These are phyloP conservation scores for Microtus oregoni DNA, from an alignment of 2,113 vertebrate species.

Conservation along the genomic window DNA sequence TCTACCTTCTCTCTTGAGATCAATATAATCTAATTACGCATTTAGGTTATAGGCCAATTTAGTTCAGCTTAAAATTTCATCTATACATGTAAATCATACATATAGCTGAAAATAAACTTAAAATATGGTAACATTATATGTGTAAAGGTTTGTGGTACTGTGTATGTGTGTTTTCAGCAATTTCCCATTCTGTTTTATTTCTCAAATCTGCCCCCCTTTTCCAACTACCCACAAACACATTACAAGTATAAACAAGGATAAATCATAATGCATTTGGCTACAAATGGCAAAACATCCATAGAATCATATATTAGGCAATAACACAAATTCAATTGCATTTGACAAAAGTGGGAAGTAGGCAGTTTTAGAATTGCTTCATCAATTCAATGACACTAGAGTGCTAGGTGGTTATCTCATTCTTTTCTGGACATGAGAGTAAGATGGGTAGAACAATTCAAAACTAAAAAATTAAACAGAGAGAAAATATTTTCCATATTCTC, in stretches of 20 bases:
- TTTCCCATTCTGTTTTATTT: not conserved
- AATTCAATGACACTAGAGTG: not conserved
- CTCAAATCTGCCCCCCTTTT: not conserved
- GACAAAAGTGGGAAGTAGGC: not conserved
- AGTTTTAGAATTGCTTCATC: not conserved
- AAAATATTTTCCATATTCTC: not conserved
- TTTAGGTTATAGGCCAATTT: not conserved
- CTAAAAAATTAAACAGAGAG: not conserved
- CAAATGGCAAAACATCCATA: not conserved
- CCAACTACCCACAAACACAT: not conserved
- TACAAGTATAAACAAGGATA: not conserved
- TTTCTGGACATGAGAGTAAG: not conserved
- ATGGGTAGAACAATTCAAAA: not conserved
- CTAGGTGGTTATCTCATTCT: not conserved
- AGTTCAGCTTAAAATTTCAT: slow-evolving; percentile 18
- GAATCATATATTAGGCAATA: not conserved
- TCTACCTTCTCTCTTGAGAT: not conserved
- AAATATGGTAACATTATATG: not conserved
- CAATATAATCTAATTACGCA: not conserved
- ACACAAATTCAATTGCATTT: not conserved
- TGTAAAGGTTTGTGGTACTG: not conserved
- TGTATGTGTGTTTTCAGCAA: not conserved
- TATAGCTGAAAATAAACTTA: slow-evolving; percentile 13
- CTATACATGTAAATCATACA: not conserved
- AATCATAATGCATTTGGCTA: not conserved